Conservation (phyloP, 2,113 vertebrate species). For the Xiphophorus maculatus region DNA sequence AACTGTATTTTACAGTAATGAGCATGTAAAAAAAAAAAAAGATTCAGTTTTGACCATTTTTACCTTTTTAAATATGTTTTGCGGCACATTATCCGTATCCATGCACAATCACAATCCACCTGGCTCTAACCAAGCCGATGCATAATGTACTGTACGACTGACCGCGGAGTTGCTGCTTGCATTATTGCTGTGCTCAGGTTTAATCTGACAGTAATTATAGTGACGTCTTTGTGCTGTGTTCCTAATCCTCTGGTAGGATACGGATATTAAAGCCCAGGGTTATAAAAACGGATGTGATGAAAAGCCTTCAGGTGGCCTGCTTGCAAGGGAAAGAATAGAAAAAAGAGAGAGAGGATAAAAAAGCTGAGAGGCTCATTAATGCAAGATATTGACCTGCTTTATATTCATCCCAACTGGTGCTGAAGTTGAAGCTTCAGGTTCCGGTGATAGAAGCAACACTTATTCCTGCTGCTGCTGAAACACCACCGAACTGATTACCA, state of each 20-base stretch:
- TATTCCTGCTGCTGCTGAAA: background rate
- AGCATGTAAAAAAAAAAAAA: background rate
- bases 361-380: background rate
- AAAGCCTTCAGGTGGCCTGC: background rate
- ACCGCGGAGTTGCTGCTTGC: background rate
- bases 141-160: background rate
- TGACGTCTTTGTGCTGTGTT: background rate
- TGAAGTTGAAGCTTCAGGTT: background rate
- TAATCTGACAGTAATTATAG: conserved; percentile 16
- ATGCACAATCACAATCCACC: background rate
- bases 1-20: background rate
- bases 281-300: background rate
- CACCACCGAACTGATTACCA: background rate
- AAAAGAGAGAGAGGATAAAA: background rate
- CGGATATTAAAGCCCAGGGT: background rate
- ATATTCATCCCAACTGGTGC: background rate
- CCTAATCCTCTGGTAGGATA: background rate
- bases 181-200: background rate
- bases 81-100: background rate
- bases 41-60: no score
- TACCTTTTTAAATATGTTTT: background rate
- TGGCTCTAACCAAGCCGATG: background rate
- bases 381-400: background rate
- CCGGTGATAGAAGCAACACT: background rate
- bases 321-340: background rate